Evolutionary conservation across 2,888 invertebrate species (phyloP).

Genomic region (Hypena proboscidalis): DNA sequence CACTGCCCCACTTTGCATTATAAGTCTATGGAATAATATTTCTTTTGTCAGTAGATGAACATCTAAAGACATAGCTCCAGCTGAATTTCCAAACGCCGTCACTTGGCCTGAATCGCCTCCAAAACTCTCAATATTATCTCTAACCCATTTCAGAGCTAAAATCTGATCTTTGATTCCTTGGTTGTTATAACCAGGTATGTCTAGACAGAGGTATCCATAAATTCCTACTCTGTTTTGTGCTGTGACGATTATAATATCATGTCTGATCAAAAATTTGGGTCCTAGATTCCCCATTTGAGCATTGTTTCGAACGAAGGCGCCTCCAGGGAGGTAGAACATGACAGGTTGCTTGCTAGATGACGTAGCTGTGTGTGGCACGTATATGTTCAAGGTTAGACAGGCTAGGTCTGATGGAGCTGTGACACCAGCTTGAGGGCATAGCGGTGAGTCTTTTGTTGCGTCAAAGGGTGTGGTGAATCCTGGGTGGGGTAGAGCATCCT

Average conservation of each 20-base stretch:
- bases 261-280: constrained; percentile 39
- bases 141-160: constrained; percentile 49
- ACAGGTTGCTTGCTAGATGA: constrained; percentile 41
- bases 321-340: constrained; percentile 55
- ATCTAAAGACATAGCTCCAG: constrained; percentile 38
- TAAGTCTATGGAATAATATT: background rate
- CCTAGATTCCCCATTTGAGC: background rate
- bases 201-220: constrained; percentile 56
- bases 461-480: constrained; percentile 3
- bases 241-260: constrained; percentile 45
- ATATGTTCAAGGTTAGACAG: constrained; percentile 87
- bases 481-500: constrained; percentile 20
- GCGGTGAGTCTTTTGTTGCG: constrained; percentile 4
- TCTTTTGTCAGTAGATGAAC: constrained; percentile 35
- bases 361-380: constrained; percentile 66
- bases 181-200: constrained; percentile 51
- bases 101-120: constrained; percentile 48
- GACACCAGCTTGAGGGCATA: constrained; percentile 17
- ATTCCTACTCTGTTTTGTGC: constrained; percentile 53
- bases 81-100: constrained; percentile 48
- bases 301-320: constrained; percentile 12
- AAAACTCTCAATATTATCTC: constrained; percentile 47
- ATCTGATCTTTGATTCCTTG: constrained; percentile 52
- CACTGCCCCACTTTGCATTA: background rate
- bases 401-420: background rate